Percentiles rank a stretch among this genome's conserved stretches.
Evolutionary conservation across 2,888 invertebrate species (phyloP).

Genomic region (Brachynemurus nebulosus): DNA sequence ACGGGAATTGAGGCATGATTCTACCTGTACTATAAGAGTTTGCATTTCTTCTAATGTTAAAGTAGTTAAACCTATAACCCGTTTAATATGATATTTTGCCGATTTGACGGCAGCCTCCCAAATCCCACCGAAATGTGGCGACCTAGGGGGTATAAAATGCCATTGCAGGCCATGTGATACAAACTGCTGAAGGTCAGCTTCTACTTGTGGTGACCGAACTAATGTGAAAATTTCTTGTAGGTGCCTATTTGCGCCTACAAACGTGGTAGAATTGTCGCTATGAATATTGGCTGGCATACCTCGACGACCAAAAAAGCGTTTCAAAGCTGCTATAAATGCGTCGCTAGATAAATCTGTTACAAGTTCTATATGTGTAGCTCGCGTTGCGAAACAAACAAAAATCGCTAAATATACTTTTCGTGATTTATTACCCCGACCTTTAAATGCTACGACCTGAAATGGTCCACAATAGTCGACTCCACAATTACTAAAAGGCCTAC

Average conservation of each 20-base stretch:
- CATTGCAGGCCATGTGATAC: neutral
- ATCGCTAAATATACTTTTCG: neutral
- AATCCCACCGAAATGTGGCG: neutral
- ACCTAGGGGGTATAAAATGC: neutral
- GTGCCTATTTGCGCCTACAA: constrained; percentile 1
- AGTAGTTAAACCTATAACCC: neutral
- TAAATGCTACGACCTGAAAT: neutral
- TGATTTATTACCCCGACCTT: neutral
- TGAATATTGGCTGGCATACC: neutral
- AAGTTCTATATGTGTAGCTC: neutral
- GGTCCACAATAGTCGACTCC: neutral
- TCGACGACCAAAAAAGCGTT: neutral
- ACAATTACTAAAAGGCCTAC: neutral
- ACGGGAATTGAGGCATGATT: neutral
- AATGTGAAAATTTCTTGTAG: neutral
- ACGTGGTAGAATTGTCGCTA: neutral
- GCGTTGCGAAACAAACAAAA: constrained; percentile 2
- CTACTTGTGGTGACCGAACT: neutral
- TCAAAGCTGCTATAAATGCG: neutral
- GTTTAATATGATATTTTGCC: neutral
- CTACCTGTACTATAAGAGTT: neutral
- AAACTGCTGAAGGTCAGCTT: neutral
- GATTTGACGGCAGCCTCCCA: constrained; percentile 2
- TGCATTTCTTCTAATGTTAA: neutral
- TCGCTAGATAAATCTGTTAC: neutral